Evolutionary conservation across 2,888 invertebrate species (phyloP).

Genomic region (Myopa testacea): DNA sequence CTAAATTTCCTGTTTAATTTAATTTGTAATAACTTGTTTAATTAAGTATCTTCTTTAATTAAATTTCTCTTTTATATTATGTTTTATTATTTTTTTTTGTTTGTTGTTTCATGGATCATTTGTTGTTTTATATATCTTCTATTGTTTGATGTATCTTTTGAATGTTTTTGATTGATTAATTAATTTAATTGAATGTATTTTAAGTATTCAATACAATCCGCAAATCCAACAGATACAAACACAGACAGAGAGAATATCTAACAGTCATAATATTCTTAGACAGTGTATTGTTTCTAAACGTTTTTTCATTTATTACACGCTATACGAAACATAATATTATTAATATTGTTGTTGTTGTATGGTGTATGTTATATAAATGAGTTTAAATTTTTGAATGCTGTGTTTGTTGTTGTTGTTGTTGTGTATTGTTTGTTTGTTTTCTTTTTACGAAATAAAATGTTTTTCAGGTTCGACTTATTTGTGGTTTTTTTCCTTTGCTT

Average conservation of each 20-base stretch:
- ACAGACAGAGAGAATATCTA: too few relatives aligned
- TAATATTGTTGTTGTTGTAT: background rate
- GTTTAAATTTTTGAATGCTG: background rate
- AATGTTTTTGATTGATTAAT: background rate
- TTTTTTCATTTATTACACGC: background rate
- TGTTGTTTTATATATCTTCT: background rate
- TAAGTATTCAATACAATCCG: background rate
- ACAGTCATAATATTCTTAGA: too few relatives aligned
- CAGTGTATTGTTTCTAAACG: background rate
- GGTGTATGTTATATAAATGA: too few relatives aligned
- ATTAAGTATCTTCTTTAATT: background rate
- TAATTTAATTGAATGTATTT: conserved; percentile 52
- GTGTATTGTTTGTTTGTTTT: too few relatives aligned
- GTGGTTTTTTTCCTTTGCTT: too few relatives aligned
- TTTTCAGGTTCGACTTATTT: too few relatives aligned
- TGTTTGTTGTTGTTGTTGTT: too few relatives aligned
- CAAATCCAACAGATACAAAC: background rate
- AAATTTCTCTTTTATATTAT: background rate
- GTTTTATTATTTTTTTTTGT: background rate
- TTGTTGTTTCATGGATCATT: too few relatives aligned
- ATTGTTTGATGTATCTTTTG: background rate
- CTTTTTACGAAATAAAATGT: too few relatives aligned
- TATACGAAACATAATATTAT: too few relatives aligned
- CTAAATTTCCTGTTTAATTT: background rate
- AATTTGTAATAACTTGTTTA: background rate